phyloP scores from a whole-genome alignment of 2,113 vertebrate species.

The Sturnira hondurensis region DNA sequence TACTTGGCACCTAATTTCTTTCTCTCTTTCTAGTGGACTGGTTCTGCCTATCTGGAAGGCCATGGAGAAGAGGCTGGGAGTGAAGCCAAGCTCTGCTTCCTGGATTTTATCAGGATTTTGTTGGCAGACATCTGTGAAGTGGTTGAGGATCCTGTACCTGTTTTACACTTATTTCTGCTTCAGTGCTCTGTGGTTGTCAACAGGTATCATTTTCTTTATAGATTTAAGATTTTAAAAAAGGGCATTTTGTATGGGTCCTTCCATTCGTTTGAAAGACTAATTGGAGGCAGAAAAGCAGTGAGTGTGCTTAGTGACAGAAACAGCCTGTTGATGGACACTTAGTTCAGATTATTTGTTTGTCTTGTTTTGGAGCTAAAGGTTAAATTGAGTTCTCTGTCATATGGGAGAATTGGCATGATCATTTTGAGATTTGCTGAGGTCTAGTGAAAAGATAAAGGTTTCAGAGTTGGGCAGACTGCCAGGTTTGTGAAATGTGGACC shows the following conservation, averaged over 20 bases:
- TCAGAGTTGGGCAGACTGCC: neutral
- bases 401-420: neutral
- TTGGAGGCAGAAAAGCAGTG: neutral
- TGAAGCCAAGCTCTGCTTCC: conserved; percentile 68
- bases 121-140: conserved; percentile 68
- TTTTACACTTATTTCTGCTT: conserved; percentile 78
- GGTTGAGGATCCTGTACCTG: conserved; percentile 70
- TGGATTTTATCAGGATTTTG: conserved; percentile 50
- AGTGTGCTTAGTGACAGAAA: conserved; percentile 17
- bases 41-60: conserved; percentile 76
- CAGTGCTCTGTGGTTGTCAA: conserved; percentile 77
- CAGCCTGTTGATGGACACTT: neutral
- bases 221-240: neutral
- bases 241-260: neutral
- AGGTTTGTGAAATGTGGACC: neutral
- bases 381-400: conserved; percentile 27
- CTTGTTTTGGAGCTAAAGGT: conserved; percentile 33
- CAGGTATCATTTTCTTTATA: conserved; percentile 77
- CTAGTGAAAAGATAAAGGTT: conserved; percentile 33
- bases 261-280: neutral
- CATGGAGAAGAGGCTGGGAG: conserved; percentile 84
- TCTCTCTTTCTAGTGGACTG: conserved; percentile 67
- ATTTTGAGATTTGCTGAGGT: conserved; percentile 46
- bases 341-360: neutral
- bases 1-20: conserved; percentile 44